Evolutionary conservation across 2,797 vertebrate genomes (phyloP), one percentile per base, ranked within the genome.

Genomic region (Astyanax mexicanus): DNA sequence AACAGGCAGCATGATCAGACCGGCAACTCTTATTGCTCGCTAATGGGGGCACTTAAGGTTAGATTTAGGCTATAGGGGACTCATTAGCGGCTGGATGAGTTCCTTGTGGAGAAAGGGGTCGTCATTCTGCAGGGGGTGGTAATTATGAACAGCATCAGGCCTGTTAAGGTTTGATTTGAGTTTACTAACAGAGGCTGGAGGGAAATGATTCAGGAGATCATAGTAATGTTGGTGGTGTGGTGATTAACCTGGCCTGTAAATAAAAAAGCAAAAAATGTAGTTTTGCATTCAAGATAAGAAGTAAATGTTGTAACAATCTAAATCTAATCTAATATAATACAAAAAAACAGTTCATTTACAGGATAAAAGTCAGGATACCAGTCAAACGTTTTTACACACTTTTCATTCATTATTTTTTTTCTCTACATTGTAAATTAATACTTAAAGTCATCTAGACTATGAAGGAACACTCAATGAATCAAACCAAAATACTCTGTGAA

Each of bases 1-100:
- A 80, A 74, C 79, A 81, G 67, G 73, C 81, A 83, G 78, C 81
- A 62, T 70, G 80, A 81, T 72, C 51, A 81, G 72, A 72, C 82
- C 32, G 57, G 81, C 37, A 37, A 9, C 12, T 51, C 62, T 35
- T 72, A 68, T 67, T 69, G 52, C 69, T 71, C 64, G 13, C 25
- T 35, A 52, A 27, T 61, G 66, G 21, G 68, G 75, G 61, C 69
- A 77, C 17, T 58, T 77, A 58, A 66, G 75, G 75, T 55, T 21
- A 77, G 23, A 12, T 44, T 64, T 62, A 25, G 29, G 27, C 60
- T 69, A 64, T 35, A 52, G 38, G 40, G 49, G 23, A 23, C 58
- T 71, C 27, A 69, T 69, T 54, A 69, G 67, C 17, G 52, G 65
- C 42, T 65, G 42, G 1, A 25, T 1, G 11, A 52, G 29, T 17